Percentiles rank a stretch among this genome's conserved stretches.
These are phyloP conservation scores for Stenolophus ochropezus DNA, from an alignment of 2,888 invertebrate genomes.

Conservation along the genomic window DNA sequence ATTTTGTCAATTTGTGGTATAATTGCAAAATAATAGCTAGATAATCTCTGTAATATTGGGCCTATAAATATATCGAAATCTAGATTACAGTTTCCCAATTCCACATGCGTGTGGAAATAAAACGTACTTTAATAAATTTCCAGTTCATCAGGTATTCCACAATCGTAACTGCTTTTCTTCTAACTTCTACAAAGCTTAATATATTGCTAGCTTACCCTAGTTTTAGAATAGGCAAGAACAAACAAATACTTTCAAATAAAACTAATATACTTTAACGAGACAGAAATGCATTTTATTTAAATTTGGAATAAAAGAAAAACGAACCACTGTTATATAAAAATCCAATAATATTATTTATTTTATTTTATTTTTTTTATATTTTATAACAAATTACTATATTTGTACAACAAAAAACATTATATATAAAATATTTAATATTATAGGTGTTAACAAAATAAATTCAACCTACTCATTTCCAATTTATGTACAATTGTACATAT, in stretches of 20 bases:
- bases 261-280: background rate
- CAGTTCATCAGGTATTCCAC: constrained; percentile 27
- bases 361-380: no score
- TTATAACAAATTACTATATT: no score
- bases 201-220: constrained; percentile 24
- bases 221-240: constrained; percentile 3
- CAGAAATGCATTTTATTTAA: background rate
- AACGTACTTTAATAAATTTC: constrained; percentile 26
- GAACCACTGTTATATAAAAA: background rate
- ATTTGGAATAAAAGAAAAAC: background rate
- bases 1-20: background rate
- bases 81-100: constrained; percentile 3
- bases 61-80: constrained; percentile 10
- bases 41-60: constrained; percentile 7
- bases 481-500: background rate
- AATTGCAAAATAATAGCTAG: constrained; percentile 24
- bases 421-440: background rate
- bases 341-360: no score
- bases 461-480: background rate
- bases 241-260: constrained; percentile 10
- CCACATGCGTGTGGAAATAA: constrained; percentile 21
- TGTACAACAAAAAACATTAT: no score
- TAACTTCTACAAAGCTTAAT: constrained; percentile 27
- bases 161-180: constrained; percentile 30
- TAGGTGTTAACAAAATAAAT: background rate